Evolutionary conservation across 1,140 invertebrate genomes (phyloP), one percentile per base, ranked within the genome.

Genomic region (Mamestra configurata): DNA sequence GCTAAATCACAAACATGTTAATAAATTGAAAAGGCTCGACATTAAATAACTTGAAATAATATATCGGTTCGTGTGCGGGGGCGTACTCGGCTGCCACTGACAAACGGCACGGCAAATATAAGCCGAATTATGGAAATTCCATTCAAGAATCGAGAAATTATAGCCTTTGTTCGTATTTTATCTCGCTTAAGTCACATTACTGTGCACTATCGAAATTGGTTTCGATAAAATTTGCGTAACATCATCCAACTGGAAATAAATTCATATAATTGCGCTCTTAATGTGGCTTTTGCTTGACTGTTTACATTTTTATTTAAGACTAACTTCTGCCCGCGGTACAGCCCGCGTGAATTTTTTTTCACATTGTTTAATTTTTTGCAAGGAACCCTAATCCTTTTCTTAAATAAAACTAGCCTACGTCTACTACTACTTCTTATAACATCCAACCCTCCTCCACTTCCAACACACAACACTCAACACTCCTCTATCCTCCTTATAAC

Each of bases 191-290:
- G 82, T 87, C 80, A 84, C 82, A 88, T 86, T 86, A 88, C 35
- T 73, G 73, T 79, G 88, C 92, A 92, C 91, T 94, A 94, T 93
- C 89, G 89, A 88, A 90, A 93, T 94, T 93, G 91, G 84, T 86
- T 86, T 89, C 90, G 87, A 92, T 93, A 93, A 93, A 90, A 92
- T 91, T 90, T 91, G 85, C 84, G 82, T 92, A 88, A 88, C 85
- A 84, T 86, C 77, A 79, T 80, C 77, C 84, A 85, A 89, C 87
- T 88, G 86, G 85, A 84, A 83, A 94, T 92, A 92, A 90, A 94
- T 91, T 90, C 75, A 85, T 76, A 80, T 91, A 91, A 93, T 92
- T 91, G 88, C 88, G 83, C 77, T 82, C 87, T 89, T 87, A 91
- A 90, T 92, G 90, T 87, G 85, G 87, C 86, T 77, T 85, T 82